phyloP scores from a whole-genome alignment of 2,113 vertebrate species.

The Sinosuthora webbiana region DNA sequence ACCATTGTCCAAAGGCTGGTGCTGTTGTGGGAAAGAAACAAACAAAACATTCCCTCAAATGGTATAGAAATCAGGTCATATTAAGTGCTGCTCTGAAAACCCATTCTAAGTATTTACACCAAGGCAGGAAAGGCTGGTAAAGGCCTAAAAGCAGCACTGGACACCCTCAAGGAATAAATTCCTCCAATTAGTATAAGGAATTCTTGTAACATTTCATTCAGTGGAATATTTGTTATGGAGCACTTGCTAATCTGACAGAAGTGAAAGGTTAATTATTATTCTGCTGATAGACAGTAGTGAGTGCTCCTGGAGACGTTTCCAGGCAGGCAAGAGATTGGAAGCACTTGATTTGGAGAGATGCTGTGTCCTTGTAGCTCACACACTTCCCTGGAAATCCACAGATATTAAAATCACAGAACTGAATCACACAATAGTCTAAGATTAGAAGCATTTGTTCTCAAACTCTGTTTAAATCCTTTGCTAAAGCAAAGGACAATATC shows the following conservation, averaged over 20 bases:
- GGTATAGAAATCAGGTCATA: background rate
- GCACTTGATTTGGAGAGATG: background rate
- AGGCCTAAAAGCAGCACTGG: background rate
- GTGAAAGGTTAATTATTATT: background rate
- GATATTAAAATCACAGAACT: background rate
- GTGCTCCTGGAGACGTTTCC: background rate
- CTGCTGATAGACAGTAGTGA: background rate
- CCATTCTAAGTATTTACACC: background rate
- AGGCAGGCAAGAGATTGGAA: background rate
- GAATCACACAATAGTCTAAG: background rate
- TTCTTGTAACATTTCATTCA: background rate
- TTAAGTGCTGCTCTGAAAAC: background rate
- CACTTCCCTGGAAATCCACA: background rate
- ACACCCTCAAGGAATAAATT: background rate
- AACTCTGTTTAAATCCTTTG: background rate
- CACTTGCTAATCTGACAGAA: background rate
- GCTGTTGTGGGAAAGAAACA: background rate
- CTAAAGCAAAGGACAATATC: background rate
- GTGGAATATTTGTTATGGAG: background rate
- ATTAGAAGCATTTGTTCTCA: background rate
- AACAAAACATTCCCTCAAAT: background rate
- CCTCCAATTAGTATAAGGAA: background rate
- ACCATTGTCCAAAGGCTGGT: background rate
- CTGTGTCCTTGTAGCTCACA: background rate
- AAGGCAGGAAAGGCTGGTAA: background rate